Base-by-base conservation (phyloP, 2,888 invertebrate species). In the Mesopsocus fuscifrons region DNA sequence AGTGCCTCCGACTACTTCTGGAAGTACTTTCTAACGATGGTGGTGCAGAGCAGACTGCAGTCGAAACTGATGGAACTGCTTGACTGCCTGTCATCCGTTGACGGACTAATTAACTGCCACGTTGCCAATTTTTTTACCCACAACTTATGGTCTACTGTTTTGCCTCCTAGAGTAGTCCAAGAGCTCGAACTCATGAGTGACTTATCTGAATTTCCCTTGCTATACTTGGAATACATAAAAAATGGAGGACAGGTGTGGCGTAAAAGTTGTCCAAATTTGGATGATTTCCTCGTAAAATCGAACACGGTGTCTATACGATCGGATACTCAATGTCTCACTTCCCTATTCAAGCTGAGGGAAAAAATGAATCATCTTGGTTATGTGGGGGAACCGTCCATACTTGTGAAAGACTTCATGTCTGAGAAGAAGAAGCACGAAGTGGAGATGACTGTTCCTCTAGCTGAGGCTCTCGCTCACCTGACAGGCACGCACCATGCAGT, bases 391-490 rank as follows among this genome's bases (percentile, higher is more conserved):
- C 47, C 62, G 0, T 52, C 53, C 3, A 52, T 60, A 0, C 60
- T 64, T 42, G 59, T 78, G 6, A 67, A 70, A n/a, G 70, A 74
- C 49, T 79, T 82, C 52, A 83, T 85, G 80, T 75, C 69, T 2
- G 65, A 67, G 41, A 88, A 88, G 58, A 88, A 88, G 54, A 72
- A 73, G 34, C 81, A 88, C 56, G 88, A 88, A 67, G 77, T 76
- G 43, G 71, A 76, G 56, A 62, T 68, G 11, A 69, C 78, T 60
- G 74, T 77, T 1, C 61, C 62, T 0, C 57, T 79, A 1, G 66
- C 74, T 0, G 66, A 72, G 2, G 64, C 68, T 2, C 55, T 81
- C 6, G 56, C 59, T 16, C 50, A 54, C 13, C 48, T 56, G 26
- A 52, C 56, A 15, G 44, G 58, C 54, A 56, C 60, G 2, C 51